Conservation (phyloP, 2,113 vertebrate genomes). For the Phocoena sinus region DNA sequence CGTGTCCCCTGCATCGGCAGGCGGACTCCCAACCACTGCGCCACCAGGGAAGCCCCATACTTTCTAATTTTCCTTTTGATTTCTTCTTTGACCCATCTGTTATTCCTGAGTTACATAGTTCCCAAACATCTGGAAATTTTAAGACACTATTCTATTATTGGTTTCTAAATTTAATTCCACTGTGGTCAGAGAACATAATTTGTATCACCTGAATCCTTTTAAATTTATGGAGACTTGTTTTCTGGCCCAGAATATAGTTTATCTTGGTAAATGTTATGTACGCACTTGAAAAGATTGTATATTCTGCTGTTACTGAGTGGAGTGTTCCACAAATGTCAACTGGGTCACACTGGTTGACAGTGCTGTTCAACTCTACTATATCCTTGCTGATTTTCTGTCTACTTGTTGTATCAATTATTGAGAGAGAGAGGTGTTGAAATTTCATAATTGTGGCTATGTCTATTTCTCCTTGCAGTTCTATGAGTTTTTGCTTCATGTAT, state of each 20-base stretch:
- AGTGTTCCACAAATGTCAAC: neutral
- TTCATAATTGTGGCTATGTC: neutral
- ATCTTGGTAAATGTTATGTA: neutral
- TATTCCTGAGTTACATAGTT: neutral
- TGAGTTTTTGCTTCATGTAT: neutral
- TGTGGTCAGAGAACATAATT: neutral
- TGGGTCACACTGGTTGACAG: neutral
- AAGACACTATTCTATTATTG: neutral
- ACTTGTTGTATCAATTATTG: neutral
- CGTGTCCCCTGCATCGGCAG: too few species aligned
- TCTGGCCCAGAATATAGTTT: neutral
- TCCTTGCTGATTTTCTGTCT: neutral
- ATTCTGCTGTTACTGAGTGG: neutral
- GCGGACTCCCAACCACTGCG: too few species aligned
- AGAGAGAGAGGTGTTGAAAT: neutral
- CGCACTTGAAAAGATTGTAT: neutral
- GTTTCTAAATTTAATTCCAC: neutral
- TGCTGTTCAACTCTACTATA: neutral
- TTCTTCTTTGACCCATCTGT: neutral
- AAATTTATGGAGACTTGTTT: neutral
- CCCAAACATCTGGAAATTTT: neutral
- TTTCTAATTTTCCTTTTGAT: neutral
- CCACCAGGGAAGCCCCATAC: too few species aligned
- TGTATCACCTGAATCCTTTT: neutral
- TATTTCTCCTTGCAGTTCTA: neutral